Conservation (phyloP, 2,113 vertebrate species). For the Mixornis gularis region DNA sequence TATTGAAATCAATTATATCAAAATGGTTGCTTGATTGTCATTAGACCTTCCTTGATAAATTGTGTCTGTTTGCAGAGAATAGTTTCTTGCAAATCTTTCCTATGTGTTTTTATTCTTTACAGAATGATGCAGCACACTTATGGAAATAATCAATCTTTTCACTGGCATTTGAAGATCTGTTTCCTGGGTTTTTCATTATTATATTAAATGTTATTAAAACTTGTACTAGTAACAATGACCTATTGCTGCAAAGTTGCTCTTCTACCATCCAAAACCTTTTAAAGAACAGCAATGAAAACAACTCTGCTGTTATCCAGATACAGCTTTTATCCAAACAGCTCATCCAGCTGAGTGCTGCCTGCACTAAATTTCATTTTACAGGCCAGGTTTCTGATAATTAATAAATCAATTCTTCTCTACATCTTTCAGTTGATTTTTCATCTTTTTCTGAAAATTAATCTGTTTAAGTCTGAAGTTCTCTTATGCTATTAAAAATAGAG, state of each 20-base stretch:
- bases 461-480: background rate
- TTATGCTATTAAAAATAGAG: background rate
- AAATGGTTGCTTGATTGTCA: background rate
- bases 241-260: background rate
- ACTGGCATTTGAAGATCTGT: background rate
- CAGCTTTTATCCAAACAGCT: background rate
- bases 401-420: constrained; percentile 2
- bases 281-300: background rate
- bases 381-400: background rate
- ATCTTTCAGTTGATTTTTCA: background rate
- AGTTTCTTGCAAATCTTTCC: background rate
- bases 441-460: background rate
- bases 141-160: background rate
- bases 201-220: background rate
- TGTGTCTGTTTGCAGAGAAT: background rate
- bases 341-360: background rate
- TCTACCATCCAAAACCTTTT: background rate
- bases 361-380: background rate
- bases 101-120: background rate
- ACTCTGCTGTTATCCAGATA: background rate
- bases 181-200: background rate
- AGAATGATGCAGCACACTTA: background rate
- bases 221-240: background rate
- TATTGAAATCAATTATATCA: background rate
- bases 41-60: background rate